Conservation (phyloP, 2,797 vertebrate genomes). For the Gymnoscopelus microlampas region DNA sequence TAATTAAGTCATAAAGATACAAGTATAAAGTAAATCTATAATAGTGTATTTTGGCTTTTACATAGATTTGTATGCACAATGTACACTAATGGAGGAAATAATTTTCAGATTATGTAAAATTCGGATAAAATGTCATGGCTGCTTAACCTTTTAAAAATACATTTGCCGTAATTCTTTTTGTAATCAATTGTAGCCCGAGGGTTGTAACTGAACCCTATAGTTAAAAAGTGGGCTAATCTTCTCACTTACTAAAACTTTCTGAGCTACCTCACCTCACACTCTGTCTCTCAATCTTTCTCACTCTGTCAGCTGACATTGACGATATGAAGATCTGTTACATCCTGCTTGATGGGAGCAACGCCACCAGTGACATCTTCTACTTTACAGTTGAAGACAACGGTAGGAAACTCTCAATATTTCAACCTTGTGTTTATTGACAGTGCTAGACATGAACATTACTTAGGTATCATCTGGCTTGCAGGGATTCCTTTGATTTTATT, state of each 20-base stretch:
- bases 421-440: constrained; percentile 19
- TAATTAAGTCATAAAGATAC: too few species aligned
- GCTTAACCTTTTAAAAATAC: neutral
- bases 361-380: constrained; percentile 87
- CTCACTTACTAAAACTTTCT: constrained; percentile 17
- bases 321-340: constrained; percentile 89
- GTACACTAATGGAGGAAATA: neutral
- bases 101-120: neutral
- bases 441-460: constrained; percentile 10
- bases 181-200: constrained; percentile 22
- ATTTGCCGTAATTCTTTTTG: constrained; percentile 19
- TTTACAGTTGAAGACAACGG: constrained; percentile 89
- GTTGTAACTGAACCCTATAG: constrained; percentile 42
- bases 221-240: constrained; percentile 31
- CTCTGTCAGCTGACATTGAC: constrained; percentile 85
- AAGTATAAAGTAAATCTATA: too few species aligned
- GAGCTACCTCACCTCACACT: constrained; percentile 30
- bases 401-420: constrained; percentile 69
- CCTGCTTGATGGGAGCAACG: constrained; percentile 83
- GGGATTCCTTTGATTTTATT: constrained; percentile 31
- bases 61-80: too few species aligned
- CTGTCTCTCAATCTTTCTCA: constrained; percentile 34
- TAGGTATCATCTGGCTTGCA: constrained; percentile 9
- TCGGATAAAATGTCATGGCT: too few species aligned
- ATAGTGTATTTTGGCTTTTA: too few species aligned